phyloP scores from a whole-genome alignment of 2,797 vertebrate genomes.

The Cirrhinus mrigala region DNA sequence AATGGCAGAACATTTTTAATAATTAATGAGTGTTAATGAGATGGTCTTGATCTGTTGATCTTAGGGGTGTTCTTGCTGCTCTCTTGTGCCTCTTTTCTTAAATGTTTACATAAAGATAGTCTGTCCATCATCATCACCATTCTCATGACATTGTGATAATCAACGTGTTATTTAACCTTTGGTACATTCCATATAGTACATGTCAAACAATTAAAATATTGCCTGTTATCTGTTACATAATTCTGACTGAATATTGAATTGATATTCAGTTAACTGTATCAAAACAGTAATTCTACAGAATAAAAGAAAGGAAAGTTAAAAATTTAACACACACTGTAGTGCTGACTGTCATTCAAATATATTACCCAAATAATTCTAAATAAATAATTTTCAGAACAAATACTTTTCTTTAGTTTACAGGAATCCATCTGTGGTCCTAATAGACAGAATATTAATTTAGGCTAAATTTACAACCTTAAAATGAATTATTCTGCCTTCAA shows the following conservation, averaged over 20 bases:
- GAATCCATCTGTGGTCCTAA: neutral
- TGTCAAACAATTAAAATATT: neutral
- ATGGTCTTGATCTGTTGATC: slow-evolving; percentile 27
- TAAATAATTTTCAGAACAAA: neutral
- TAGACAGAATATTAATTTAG: neutral
- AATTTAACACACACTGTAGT: neutral
- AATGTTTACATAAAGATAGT: slow-evolving; percentile 24
- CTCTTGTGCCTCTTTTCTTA: slow-evolving; percentile 25
- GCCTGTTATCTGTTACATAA: neutral
- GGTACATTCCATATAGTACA: neutral
- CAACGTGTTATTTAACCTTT: neutral
- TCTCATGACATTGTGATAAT: neutral
- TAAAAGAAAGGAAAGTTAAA: neutral
- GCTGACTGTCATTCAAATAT: neutral
- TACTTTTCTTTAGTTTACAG: neutral
- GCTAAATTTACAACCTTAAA: neutral
- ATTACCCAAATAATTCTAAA: neutral
- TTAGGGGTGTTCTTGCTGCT: slow-evolving; percentile 1
- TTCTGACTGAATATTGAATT: neutral
- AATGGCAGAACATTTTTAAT: slow-evolving; percentile 36
- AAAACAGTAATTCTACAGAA: neutral
- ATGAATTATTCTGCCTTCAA: neutral
- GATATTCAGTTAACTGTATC: neutral
- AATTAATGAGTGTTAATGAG: slow-evolving; percentile 48
- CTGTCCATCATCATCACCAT: slow-evolving; percentile 24